phyloP scores from a whole-genome alignment of 2,888 invertebrate genomes.

The Thymelicus lineola region DNA sequence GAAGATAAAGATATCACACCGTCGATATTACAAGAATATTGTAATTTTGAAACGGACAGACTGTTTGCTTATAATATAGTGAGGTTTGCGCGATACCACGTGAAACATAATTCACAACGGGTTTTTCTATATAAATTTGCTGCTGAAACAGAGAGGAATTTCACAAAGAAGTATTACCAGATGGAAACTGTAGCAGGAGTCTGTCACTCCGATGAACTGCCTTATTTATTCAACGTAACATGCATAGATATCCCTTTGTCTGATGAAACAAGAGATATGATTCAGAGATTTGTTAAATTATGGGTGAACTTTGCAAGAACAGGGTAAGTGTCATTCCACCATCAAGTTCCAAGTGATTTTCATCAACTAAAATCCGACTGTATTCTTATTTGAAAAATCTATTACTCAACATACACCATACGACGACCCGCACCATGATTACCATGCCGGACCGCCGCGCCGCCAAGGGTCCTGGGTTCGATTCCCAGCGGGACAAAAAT shows the following conservation, averaged over 20 bases:
- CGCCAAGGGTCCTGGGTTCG: too few species aligned
- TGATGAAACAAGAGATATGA: constrained; percentile 59
- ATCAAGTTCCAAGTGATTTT: too few species aligned
- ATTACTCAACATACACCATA: too few species aligned
- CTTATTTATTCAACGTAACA: constrained; percentile 70
- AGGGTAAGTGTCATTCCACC: constrained; percentile 59
- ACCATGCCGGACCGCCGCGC: too few species aligned
- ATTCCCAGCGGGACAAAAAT: too few species aligned
- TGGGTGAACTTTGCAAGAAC: constrained; percentile 73
- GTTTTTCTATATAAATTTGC: constrained; percentile 71
- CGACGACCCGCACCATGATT: too few species aligned
- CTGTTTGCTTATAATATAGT: constrained; percentile 69
- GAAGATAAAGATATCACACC: constrained; percentile 55
- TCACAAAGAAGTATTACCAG: constrained; percentile 66
- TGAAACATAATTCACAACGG: constrained; percentile 52
- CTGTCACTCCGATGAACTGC: constrained; percentile 75
- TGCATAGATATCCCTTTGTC: constrained; percentile 67
- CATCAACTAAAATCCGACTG: too few species aligned
- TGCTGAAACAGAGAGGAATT: constrained; percentile 73
- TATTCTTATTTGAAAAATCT: too few species aligned
- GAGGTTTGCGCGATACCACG: constrained; percentile 66
- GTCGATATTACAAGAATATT: constrained; percentile 59
- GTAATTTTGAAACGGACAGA: constrained; percentile 65
- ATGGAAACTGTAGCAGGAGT: constrained; percentile 67
- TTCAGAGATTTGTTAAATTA: constrained; percentile 60